Evolutionary conservation across 2,888 invertebrate genomes (phyloP).

Genomic region (Piscicola geometra): DNA sequence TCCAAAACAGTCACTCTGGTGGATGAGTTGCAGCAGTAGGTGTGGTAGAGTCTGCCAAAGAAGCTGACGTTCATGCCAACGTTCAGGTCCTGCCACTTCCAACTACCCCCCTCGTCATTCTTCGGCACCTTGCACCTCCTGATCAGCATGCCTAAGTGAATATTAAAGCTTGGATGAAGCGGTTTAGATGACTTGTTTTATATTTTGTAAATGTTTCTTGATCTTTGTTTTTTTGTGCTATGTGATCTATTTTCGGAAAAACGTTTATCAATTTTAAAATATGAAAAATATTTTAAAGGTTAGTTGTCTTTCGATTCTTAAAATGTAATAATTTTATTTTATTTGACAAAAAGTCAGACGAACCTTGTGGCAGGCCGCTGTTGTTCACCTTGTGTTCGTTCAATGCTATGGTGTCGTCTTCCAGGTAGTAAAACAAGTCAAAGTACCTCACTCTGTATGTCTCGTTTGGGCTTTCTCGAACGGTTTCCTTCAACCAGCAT

Average conservation of each 20-base stretch:
- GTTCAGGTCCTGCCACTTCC: conserved; percentile 83
- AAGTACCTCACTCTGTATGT: conserved; percentile 65
- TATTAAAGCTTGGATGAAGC: background rate
- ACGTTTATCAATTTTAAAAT: no score
- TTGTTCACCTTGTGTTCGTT: conserved; percentile 56
- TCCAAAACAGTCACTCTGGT: no score
- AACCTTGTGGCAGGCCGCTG: conserved; percentile 57
- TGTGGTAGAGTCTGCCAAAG: conserved; percentile 75
- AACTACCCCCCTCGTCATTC: conserved; percentile 65
- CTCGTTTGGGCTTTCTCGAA: conserved; percentile 68
- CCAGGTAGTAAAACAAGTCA: conserved; percentile 55
- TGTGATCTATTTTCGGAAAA: no score
- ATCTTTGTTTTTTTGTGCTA: no score
- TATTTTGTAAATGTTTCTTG: no score
- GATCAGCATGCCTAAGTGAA: conserved; percentile 66
- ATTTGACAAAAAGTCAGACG: no score
- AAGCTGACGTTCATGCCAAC: conserved; percentile 72
- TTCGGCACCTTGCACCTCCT: conserved; percentile 71
- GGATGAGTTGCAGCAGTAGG: conserved; percentile 73
- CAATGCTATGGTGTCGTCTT: conserved; percentile 56
- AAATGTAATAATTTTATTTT: no score
- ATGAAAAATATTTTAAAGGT: no score
- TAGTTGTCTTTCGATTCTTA: no score
- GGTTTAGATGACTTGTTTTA: no score
- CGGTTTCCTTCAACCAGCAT: conserved; percentile 76